Evolutionary conservation across 2,797 vertebrate species (phyloP).

Genomic region (Meda fulgida): DNA sequence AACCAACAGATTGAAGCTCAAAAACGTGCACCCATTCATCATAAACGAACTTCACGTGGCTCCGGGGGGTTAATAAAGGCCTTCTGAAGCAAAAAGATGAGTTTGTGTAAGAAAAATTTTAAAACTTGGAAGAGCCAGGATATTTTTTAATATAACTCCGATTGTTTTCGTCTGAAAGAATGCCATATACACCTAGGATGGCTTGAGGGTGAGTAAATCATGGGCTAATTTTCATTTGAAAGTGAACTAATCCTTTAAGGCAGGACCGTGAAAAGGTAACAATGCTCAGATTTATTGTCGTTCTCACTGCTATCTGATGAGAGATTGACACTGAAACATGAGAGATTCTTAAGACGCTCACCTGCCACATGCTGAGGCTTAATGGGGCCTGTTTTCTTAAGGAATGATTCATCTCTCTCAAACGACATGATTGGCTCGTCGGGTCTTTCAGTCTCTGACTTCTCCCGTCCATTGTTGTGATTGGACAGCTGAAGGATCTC

Average conservation of each 20-base stretch:
- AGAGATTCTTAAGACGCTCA: constrained; percentile 59
- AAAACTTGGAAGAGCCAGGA: no score
- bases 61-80: no score
- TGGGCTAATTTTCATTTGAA: no score
- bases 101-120: no score
- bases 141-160: no score
- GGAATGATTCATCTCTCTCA: constrained; percentile 86
- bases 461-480: constrained; percentile 76
- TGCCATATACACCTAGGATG: no score
- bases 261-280: background rate
- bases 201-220: no score
- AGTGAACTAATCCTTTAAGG: background rate
- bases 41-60: no score
- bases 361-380: constrained; percentile 93
- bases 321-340: background rate
- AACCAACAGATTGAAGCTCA: no score
- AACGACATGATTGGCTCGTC: constrained; percentile 86
- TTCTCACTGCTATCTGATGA: background rate
- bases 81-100: no score
- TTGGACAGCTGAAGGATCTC: constrained; percentile 82
- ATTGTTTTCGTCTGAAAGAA: no score
- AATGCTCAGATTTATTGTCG: background rate
- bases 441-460: constrained; percentile 67
- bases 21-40: no score
- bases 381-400: constrained; percentile 89